These are phyloP conservation scores for Rhysida immarginata DNA, from an alignment of 1,140 invertebrate species.

Conservation along the genomic window DNA sequence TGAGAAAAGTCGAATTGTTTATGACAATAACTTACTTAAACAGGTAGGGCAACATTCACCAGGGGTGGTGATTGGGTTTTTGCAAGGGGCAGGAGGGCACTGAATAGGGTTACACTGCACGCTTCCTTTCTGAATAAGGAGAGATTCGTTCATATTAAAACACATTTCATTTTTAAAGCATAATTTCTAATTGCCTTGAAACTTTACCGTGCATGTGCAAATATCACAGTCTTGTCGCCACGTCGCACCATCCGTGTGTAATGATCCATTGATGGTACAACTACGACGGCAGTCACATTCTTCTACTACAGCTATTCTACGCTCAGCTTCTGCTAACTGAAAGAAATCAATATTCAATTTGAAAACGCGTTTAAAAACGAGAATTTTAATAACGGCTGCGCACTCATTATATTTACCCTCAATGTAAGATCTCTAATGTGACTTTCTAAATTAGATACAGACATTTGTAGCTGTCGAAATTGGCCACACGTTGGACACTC, in stretches of 20 bases:
- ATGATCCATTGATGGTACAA: constrained; percentile 59
- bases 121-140: constrained; percentile 58
- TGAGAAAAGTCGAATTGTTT: too few species aligned
- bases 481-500: constrained; percentile 80
- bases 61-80: constrained; percentile 54
- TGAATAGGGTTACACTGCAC: constrained; percentile 59
- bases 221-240: constrained; percentile 66
- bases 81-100: constrained; percentile 56
- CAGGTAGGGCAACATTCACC: constrained; percentile 73
- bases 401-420: constrained; percentile 41
- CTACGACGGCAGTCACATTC: constrained; percentile 79
- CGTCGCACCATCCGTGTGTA: constrained; percentile 59
- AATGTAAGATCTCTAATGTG: constrained; percentile 47
- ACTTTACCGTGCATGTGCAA: constrained; percentile 64
- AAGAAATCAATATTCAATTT: constrained; percentile 25
- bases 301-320: constrained; percentile 55
- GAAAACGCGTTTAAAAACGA: too few species aligned
- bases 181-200: too few species aligned
- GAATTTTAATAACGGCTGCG: too few species aligned
- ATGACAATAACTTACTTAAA: constrained; percentile 57
- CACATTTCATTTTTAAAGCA: too few species aligned
- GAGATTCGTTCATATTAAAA: too few species aligned
- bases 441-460: constrained; percentile 46
- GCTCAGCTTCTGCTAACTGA: constrained; percentile 59
- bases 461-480: constrained; percentile 61